These are phyloP conservation scores for Pteronura brasiliensis DNA, from an alignment of 2,113 vertebrate genomes.

Conservation along the genomic window DNA sequence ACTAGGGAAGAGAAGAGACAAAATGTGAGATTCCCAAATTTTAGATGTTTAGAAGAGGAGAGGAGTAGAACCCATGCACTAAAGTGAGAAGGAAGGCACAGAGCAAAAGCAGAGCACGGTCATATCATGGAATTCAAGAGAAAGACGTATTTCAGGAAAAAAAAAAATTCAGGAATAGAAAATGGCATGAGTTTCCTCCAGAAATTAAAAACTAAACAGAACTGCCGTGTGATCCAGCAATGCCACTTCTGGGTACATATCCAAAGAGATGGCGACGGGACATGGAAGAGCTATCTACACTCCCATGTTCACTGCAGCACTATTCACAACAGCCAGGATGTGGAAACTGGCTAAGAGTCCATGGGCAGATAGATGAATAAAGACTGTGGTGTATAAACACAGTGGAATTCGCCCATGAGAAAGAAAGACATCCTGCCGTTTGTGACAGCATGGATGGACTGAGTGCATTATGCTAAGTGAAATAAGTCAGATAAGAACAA, in stretches of 20 bases:
- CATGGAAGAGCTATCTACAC: not conserved
- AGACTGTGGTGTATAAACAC: not conserved
- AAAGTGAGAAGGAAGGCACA: not conserved
- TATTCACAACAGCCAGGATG: not conserved
- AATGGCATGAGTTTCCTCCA: not conserved
- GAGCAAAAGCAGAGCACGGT: not conserved
- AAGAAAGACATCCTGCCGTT: not conserved
- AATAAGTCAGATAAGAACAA: not conserved
- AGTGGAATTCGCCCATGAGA: not conserved
- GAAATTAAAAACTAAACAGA: not conserved
- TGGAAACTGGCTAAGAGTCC: not conserved
- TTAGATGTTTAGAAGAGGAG: not conserved
- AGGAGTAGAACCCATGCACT: not conserved
- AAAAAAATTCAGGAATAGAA: not conserved
- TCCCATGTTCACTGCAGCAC: not conserved
- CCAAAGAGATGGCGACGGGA: not conserved
- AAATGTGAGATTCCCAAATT: not conserved
- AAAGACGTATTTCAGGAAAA: not conserved
- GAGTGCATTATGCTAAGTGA: not conserved
- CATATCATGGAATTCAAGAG: not conserved
- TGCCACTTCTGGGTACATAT: not conserved
- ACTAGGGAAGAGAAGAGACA: not conserved
- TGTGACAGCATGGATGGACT: not conserved
- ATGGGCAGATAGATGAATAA: not conserved
- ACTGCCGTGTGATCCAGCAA: not conserved